A percentile compares a stretch with the other conserved stretches of the same genome.
phyloP scores from a whole-genome alignment of 2,888 invertebrate species.

The Athalia cordata region DNA sequence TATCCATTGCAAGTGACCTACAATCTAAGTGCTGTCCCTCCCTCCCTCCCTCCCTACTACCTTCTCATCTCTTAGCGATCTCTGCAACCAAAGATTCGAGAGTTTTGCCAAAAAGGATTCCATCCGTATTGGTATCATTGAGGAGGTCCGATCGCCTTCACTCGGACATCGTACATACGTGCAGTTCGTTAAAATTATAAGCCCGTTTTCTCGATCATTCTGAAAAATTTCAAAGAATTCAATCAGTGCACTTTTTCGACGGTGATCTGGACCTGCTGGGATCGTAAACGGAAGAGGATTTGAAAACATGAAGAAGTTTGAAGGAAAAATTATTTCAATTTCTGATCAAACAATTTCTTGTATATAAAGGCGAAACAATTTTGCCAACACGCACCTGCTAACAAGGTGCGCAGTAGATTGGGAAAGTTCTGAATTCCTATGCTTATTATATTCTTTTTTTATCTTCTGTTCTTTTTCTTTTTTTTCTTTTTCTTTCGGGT shows the following conservation, averaged over 20 bases:
- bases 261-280: neutral
- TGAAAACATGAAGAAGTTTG: too few relatives aligned
- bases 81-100: slow-evolving; percentile 26
- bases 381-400: neutral
- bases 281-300: too few relatives aligned
- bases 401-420: slow-evolving; percentile 27
- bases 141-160: too few relatives aligned
- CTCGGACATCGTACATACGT: too few relatives aligned
- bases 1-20: slow-evolving; percentile 65
- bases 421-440: slow-evolving; percentile 11
- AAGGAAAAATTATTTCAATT: too few relatives aligned
- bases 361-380: too few relatives aligned
- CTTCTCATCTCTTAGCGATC: slow-evolving; percentile 46
- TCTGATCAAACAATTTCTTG: neutral
- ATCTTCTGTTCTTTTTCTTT: neutral
- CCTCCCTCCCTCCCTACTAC: slow-evolving; percentile 57
- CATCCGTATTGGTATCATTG: too few relatives aligned
- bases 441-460: too few relatives aligned
- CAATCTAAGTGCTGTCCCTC: slow-evolving; percentile 64
- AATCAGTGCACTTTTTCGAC: neutral
- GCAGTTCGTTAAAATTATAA: too few relatives aligned
- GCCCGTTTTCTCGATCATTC: too few relatives aligned
- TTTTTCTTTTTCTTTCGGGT: neutral
- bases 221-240: too few relatives aligned
- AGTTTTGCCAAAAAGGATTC: slow-evolving; percentile 26